Evolutionary conservation across 2,113 vertebrate genomes (phyloP).

Genomic region (Otis tarda): DNA sequence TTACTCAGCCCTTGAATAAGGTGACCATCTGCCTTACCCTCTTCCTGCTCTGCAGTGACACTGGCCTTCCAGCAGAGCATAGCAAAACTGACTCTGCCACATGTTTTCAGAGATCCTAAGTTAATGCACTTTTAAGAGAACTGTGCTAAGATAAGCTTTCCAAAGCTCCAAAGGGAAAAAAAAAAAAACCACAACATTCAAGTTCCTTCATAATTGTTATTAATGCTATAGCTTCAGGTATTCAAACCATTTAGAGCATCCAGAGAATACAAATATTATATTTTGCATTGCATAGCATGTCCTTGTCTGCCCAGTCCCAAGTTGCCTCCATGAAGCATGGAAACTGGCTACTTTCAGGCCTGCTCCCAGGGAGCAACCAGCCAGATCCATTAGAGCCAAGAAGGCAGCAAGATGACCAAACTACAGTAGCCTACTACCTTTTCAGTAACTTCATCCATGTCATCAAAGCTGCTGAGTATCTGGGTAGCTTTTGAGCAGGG

Average conservation of each 20-base stretch:
- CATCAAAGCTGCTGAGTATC: neutral
- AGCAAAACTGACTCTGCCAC: neutral
- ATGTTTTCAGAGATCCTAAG: neutral
- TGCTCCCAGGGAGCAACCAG: neutral
- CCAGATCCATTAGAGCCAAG: neutral
- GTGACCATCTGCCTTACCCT: neutral
- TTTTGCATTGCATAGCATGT: neutral
- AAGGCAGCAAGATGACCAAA: neutral
- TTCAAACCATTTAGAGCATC: neutral
- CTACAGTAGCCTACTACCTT: neutral
- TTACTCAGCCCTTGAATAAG: neutral
- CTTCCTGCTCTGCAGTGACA: neutral
- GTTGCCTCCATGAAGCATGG: slow-evolving; percentile 35
- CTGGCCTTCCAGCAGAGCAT: neutral
- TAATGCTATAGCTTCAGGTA: slow-evolving; percentile 3
- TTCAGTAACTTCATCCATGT: neutral
- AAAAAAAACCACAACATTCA: neutral
- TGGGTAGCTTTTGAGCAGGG: neutral
- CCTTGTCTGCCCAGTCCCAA: neutral
- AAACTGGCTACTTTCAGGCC: neutral
- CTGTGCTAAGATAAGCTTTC: neutral
- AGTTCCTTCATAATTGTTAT: neutral
- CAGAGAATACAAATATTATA: neutral
- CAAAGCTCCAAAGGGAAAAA: neutral
- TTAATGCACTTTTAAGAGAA: neutral